Evolutionary conservation across 37 sponge, comb jelly and placozoan species (phyloP), one percentile per base, ranked within the genome.

Genomic region (Corticium candelabrum): DNA sequence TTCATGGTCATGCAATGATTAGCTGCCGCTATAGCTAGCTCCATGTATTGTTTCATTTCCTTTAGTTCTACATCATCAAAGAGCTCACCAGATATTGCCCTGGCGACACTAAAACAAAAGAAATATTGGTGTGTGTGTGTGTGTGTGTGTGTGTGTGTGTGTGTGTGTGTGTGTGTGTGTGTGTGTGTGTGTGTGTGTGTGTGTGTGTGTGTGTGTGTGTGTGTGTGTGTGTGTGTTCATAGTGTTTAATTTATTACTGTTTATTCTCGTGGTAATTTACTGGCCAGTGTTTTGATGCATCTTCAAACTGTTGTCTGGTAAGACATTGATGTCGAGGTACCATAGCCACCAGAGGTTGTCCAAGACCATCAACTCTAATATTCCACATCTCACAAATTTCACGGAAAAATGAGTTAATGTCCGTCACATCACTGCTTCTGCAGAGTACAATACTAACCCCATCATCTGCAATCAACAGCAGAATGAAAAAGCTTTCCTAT

Each of bases 251-350:
- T 67, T 37, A 37, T 74, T 74, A 89, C 93, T 41, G 68, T 82
- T 93, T 93, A 40, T 93, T 75, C 79, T 93, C 94, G 82, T 87
- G 79, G 68, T 89, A 93, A 3, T 80, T 43, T 32, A 81, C 77
- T 29, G 93, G 87, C 96, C 96, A 95, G 41, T 76, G n/a, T 33
- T 40, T 67, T 2, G 41, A 71, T 3, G 85, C 79, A 37, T 62
- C 40, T 2, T 87, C 73, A 80, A 75, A 95, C 78, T 95, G 96
- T 30, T 39, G 73, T 41, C 90, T 82, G 11, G 96, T 95, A 0
- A 95, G 40, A 21, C 93, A 89, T 39, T 82, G 84, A 29, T 2
- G 0, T 40, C 34, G 74, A 4, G 89, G 89, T 2, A 94, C 91
- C 35, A 41, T 21, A 0, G 76, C 77, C 38, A 62, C 68, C 7